Base-by-base conservation (phyloP, 2,113 vertebrate species). In the Esox niger region DNA sequence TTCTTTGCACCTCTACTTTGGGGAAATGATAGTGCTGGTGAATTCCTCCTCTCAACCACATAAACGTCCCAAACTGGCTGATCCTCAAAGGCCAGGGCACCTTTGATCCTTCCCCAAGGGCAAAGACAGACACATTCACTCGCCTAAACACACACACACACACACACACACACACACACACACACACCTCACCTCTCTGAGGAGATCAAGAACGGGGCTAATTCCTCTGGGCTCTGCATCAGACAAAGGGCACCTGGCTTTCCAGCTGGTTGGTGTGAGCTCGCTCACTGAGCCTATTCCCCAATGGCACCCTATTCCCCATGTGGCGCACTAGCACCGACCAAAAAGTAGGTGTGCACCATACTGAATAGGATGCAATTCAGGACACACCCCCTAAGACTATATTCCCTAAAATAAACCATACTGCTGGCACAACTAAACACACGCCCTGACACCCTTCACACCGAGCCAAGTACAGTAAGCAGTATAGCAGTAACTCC, bases 41-140 rank as follows among this genome's bases (percentile, higher is more conserved):
- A 85, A 84, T 87, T 86, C 86, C 83, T 82, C 63, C 68, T 10
- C 68, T 71, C 70, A 6, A 61, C 31, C 60, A 33, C 49, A n/a
- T n/a, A n/a, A n/a, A n/a, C n/a, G n/a, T n/a, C n/a, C n/a, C n/a
- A n/a, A 35, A 20, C 59, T 35, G 59, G 59, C 59, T 4, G n/a
- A 30, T 61, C 59, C 59, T 35, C 59, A 61, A 61, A 35, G 59
- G 32, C 59, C 32, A 21, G 59, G 59, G 8, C 59, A 61, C n/a
- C 59, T 61, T 61, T 61, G 59, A 61, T 61, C 31, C 31, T 35
- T 61, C 9, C 20, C 32, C 59, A 61, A 61, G 59, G 29, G 64
- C 70, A 26, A 57, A 68, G 54, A 35, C 32, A 38, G 21, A 57
- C 32, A 46, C 31, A 58, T 33, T 11, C 32, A 27, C 3, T 2